These are phyloP conservation scores for Tringa solitaria DNA, from an alignment of 2,113 vertebrate genomes.

Conservation along the genomic window DNA sequence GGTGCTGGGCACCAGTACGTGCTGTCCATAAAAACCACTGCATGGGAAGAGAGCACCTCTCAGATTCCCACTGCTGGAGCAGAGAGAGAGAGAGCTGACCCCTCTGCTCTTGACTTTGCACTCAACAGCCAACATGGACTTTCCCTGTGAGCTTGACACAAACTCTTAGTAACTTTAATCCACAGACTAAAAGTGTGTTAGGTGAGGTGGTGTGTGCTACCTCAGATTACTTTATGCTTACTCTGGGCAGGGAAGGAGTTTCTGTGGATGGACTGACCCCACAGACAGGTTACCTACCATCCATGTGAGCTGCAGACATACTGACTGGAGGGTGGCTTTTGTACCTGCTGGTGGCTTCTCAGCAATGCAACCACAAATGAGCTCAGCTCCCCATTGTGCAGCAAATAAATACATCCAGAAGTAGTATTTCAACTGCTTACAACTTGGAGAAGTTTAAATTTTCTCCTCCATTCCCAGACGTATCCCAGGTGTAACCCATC, in stretches of 20 bases:
- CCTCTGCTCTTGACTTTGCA: neutral
- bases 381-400: neutral
- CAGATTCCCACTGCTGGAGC: neutral
- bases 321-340: neutral
- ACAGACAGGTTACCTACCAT: neutral
- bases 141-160: neutral
- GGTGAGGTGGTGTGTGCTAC: neutral
- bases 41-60: neutral
- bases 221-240: neutral
- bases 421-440: neutral
- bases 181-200: too few relatives aligned
- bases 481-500: neutral
- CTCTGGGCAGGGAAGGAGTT: neutral
- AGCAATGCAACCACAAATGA: neutral
- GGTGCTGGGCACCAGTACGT: neutral
- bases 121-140: neutral
- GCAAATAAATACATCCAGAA: neutral
- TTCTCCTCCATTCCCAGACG: neutral
- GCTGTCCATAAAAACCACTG: neutral
- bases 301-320: neutral
- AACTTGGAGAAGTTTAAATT: neutral
- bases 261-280: neutral
- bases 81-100: neutral
- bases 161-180: neutral
- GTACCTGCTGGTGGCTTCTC: neutral